phyloP scores from a whole-genome alignment of 1,140 invertebrate genomes.

The Zaprionus ghesquierei region DNA sequence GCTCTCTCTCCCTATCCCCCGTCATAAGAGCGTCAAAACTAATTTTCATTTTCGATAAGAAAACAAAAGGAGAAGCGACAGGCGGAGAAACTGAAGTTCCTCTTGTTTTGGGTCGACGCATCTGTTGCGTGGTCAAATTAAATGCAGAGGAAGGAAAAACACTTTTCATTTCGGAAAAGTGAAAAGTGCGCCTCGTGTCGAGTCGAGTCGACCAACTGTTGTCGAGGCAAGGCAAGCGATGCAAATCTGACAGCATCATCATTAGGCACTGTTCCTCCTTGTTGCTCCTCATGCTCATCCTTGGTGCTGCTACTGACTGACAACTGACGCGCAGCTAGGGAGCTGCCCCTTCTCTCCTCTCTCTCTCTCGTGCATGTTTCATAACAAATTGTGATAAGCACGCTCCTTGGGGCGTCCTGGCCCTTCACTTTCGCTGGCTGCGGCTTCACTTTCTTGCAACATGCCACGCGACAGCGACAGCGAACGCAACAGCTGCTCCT shows the following conservation, averaged over 20 bases:
- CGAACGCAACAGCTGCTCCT: conserved; percentile 49
- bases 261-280: conserved; percentile 40
- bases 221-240: conserved; percentile 31
- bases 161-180: conserved; percentile 74
- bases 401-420: conserved; percentile 68
- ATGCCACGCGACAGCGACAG: conserved; percentile 46
- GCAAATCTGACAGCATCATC: conserved; percentile 76
- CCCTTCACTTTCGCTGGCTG: conserved; percentile 54
- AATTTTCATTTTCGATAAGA: conserved; percentile 69
- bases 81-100: neutral
- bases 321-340: conserved; percentile 59
- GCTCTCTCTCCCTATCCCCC: conserved; percentile 34
- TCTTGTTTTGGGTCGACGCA: conserved; percentile 22
- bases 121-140: conserved; percentile 68
- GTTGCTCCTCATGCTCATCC: conserved; percentile 2
- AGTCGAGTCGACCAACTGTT: conserved; percentile 63
- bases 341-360: neutral
- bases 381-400: conserved; percentile 62
- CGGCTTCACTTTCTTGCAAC: conserved; percentile 47
- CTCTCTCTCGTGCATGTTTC: conserved; percentile 30
- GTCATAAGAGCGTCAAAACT: conserved; percentile 79
- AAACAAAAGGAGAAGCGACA: conserved; percentile 22
- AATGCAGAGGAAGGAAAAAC: conserved; percentile 61
- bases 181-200: conserved; percentile 44
- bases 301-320: conserved; percentile 53